Evolutionary conservation across 2,888 invertebrate genomes (phyloP), one percentile per base, ranked within the genome.

Genomic region (Lasioglossum villosulum): DNA sequence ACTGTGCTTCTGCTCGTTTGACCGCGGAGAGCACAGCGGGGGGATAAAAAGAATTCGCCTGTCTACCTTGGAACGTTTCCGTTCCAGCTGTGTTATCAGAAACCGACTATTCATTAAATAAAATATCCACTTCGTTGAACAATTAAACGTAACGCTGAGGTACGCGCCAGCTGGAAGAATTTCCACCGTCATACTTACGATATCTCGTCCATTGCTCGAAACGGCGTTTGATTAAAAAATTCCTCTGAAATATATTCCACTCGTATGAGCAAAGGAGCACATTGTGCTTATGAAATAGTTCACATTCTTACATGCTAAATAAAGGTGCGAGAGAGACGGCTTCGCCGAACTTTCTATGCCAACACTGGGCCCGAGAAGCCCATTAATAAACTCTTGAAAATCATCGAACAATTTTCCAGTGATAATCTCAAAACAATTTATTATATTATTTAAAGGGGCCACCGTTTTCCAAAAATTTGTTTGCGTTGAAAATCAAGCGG

Each of bases 271-370:
- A 52, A 84, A 78, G 45, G 37, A 59, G 82, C 59, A 74, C 56
- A 73, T 74, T 42, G 27, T 78, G 74, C 78, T 84, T 84, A 84
- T 84, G 84, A 84, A 84, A 84, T 84, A 78, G 75, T 42, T 82
- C 52, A 59, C 75, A 78, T 84, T 84, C 84, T 84, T 78, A 82
- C 78, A 84, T 82, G 59, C 56, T 78, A 63, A 82, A 82, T 78
- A 78, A 82, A 78, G 71, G 63, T 63, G 75, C 42, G 76, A n/a
- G 42, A 63, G 23, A 23, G 56, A 42, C 34, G 73, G 16, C 39
- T n/a, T 78, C 27, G 66, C 34, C 19, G 23, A 73, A 72, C 30
- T 68, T 77, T 68, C 14, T 27, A 42, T 19, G 48, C 39, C 2
- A 39, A 45, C 52, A 39, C 37, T 5, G 27, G 1, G 5, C 10